These are phyloP conservation scores for Drosophila falleni DNA, from an alignment of 2,888 invertebrate genomes.

Conservation along the genomic window DNA sequence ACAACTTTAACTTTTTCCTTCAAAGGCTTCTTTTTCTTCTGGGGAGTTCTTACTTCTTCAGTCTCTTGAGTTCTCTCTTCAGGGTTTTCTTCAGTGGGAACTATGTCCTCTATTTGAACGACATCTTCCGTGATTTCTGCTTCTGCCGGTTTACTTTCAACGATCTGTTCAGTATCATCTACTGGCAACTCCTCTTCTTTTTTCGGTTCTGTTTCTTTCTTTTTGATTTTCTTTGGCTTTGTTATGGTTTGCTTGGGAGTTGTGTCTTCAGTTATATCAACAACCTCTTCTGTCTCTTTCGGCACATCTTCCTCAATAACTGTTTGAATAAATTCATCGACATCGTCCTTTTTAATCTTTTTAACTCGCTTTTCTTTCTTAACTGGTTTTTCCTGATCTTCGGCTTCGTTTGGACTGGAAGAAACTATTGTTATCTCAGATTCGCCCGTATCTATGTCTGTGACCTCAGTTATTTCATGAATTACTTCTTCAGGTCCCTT, in stretches of 20 bases:
- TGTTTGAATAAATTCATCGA: conserved; percentile 75
- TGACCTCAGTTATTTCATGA: conserved; percentile 85
- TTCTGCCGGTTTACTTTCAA: conserved; percentile 67
- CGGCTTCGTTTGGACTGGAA: conserved; percentile 41
- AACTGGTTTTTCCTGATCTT: conserved; percentile 46
- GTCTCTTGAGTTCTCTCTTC: conserved; percentile 39
- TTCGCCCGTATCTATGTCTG: conserved; percentile 84
- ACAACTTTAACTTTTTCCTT: conserved; percentile 82
- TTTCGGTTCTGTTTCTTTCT: conserved; percentile 56
- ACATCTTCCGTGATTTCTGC: conserved; percentile 21
- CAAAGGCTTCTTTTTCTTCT: conserved; percentile 58
- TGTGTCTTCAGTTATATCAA: conserved; percentile 65
- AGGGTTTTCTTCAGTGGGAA: conserved; percentile 44
- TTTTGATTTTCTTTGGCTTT: conserved; percentile 60
- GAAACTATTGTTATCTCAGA: conserved; percentile 83
- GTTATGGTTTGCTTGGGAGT: conserved; percentile 65
- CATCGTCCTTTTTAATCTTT: conserved; percentile 75
- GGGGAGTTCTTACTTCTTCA: conserved; percentile 33
- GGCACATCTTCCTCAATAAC: conserved; percentile 79
- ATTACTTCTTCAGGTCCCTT: conserved; percentile 85
- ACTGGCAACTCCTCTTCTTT: conserved; percentile 15
- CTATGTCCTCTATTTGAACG: conserved; percentile 67
- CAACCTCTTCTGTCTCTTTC: conserved; percentile 69
- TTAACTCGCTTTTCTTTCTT: conserved; percentile 72
- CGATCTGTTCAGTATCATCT: conserved; percentile 46